Evolutionary conservation across 2,113 vertebrate genomes (phyloP).

Genomic region (Pavo muticus): DNA sequence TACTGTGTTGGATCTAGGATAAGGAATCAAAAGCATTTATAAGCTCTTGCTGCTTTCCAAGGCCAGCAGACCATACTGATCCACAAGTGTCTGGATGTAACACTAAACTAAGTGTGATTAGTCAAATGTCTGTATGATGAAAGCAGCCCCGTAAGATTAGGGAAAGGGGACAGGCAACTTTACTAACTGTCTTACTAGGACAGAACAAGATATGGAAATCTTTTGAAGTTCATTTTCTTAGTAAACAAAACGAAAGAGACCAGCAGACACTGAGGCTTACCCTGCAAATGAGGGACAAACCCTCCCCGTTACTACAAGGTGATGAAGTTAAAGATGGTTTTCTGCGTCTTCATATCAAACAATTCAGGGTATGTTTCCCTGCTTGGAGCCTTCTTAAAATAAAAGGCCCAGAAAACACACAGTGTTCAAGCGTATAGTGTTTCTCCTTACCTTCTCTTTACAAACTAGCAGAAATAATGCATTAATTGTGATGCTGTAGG

Average conservation of each 20-base stretch:
- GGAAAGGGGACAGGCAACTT: neutral
- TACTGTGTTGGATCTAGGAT: neutral
- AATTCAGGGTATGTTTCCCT: neutral
- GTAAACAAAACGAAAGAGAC: neutral
- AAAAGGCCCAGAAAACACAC: neutral
- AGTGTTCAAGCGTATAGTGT: too few relatives aligned
- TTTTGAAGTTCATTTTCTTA: neutral
- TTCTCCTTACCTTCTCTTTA: neutral
- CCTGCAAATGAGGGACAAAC: neutral
- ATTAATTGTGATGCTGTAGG: neutral
- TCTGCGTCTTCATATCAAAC: neutral
- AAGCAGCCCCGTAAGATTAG: neutral
- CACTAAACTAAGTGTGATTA: rapidly evolving
- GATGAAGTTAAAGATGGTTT: neutral
- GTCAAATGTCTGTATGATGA: rapidly evolving
- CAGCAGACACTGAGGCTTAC: neutral
- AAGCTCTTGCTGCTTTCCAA: neutral
- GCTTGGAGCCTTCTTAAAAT: neutral
- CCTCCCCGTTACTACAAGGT: neutral
- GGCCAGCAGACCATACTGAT: neutral
- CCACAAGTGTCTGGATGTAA: neutral
- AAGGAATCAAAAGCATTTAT: neutral
- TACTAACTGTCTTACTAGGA: neutral
- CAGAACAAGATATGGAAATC: neutral
- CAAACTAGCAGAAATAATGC: neutral